phyloP scores from a whole-genome alignment of 2,797 vertebrate species.

The Podarcis siculus region DNA sequence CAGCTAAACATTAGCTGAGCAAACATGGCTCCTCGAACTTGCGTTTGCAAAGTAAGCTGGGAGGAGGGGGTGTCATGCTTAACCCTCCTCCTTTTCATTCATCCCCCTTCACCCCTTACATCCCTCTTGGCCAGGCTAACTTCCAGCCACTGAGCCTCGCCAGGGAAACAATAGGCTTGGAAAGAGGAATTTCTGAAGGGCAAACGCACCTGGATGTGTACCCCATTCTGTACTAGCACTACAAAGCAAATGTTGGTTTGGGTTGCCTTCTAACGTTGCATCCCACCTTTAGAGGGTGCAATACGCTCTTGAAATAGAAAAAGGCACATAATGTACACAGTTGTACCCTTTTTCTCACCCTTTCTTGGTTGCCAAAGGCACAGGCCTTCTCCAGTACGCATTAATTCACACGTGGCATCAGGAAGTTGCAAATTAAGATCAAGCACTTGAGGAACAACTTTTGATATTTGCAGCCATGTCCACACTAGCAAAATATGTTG shows the following conservation, averaged over 20 bases:
- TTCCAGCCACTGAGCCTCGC: not conserved
- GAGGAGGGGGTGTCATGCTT: not conserved
- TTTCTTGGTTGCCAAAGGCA: conserved; percentile 5
- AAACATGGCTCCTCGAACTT: not conserved
- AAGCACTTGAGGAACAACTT: conserved; percentile 16
- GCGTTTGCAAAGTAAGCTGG: not conserved
- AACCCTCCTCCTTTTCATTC: not conserved
- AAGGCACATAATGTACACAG: no score
- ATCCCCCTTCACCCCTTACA: no score
- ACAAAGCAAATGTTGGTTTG: not conserved
- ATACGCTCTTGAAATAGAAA: not conserved
- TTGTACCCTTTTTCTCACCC: not conserved
- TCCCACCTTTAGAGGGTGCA: not conserved
- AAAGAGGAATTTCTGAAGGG: no score
- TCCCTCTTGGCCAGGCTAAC: not conserved
- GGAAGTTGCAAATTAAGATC: conserved; percentile 58
- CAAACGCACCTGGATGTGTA: not conserved
- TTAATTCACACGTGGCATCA: rapidly evolving
- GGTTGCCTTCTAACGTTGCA: not conserved
- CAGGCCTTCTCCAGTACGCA: not conserved
- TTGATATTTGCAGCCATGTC: not conserved
- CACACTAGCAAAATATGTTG: not conserved
- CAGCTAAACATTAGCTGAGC: not conserved
- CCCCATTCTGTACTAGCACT: not conserved
- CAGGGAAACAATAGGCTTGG: not conserved